A percentile compares a stretch with the other conserved stretches of the same genome.
Conservation (phyloP, 2,888 invertebrate species). For the Caenorhabditis wallacei region DNA sequence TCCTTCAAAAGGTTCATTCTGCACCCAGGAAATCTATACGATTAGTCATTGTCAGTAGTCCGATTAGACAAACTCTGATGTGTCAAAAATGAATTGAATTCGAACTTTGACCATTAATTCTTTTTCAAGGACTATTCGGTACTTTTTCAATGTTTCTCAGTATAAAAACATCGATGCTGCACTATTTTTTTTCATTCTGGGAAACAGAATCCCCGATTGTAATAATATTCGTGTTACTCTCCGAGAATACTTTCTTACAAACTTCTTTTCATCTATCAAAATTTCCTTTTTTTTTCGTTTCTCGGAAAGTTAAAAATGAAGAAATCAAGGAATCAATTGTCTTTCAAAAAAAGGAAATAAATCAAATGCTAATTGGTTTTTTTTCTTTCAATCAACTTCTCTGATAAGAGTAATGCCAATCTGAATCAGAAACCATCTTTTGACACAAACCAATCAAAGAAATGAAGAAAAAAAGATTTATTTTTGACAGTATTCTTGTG, state of each 20-base stretch:
- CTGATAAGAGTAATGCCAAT: background rate
- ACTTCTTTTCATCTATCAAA: too few relatives aligned
- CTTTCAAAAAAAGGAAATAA: background rate
- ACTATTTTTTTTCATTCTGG: constrained; percentile 15
- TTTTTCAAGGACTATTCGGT: constrained; percentile 54
- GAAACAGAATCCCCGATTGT: background rate
- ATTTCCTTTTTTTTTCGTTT: too few relatives aligned
- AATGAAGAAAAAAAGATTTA: constrained; percentile 14
- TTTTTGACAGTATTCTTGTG: background rate
- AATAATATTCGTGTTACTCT: background rate
- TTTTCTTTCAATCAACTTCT: background rate
- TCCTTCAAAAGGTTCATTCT: constrained; percentile 6
- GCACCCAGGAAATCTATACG: constrained; percentile 3
- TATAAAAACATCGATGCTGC: constrained; percentile 30
- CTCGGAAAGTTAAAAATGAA: too few relatives aligned
- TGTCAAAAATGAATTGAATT: constrained; percentile 27
- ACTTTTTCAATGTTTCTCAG: constrained; percentile 1
- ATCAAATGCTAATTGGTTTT: constrained; percentile 1
- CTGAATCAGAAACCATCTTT: background rate
- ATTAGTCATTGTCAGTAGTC: constrained; percentile 32
- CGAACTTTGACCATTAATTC: constrained; percentile 32
- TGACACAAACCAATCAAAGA: constrained; percentile 22
- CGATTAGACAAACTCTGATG: constrained; percentile 26
- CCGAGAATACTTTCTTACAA: background rate
- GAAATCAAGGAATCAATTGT: background rate